A percentile compares a stretch with the other conserved stretches of the same genome.
Conservation (phyloP, 2,888 invertebrate species). For the Cephonodes hylas region DNA sequence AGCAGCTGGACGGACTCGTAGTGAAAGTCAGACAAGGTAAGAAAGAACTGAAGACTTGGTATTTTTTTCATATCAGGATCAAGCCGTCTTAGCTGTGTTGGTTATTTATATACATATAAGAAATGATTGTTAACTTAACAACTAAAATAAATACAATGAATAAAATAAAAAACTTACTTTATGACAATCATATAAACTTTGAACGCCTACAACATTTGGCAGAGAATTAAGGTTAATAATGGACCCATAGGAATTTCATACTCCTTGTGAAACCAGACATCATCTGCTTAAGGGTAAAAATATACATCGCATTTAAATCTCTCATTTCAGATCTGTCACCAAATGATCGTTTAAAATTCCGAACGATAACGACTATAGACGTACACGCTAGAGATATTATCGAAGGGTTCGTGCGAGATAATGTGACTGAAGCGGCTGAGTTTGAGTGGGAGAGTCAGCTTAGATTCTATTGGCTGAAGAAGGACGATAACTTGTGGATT, state of each 20-base stretch:
- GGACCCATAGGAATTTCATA: too few species aligned
- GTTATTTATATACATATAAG: too few species aligned
- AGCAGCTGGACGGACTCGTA: constrained; percentile 91
- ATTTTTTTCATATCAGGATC: too few species aligned
- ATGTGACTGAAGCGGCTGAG: constrained; percentile 90
- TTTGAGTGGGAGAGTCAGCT: constrained; percentile 98
- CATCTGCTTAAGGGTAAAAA: background rate
- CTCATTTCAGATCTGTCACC: constrained; percentile 81
- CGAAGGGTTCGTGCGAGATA: constrained; percentile 89
- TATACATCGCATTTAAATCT: background rate
- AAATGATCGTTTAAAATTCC: constrained; percentile 93
- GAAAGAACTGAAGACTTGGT: background rate
- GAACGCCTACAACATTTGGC: too few species aligned
- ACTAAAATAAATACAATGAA: too few species aligned
- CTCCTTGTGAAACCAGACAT: too few species aligned
- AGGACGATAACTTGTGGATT: constrained; percentile 89
- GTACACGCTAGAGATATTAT: constrained; percentile 96
- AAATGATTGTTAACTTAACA: too few species aligned
- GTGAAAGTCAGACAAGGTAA: constrained; percentile 82
- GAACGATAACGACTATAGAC: constrained; percentile 93
- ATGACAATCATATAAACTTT: too few species aligned
- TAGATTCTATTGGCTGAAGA: constrained; percentile 94
- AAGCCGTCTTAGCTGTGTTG: too few species aligned
- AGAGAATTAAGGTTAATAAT: too few species aligned
- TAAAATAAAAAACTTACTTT: too few species aligned